Conservation (phyloP, 1,140 invertebrate genomes). For the Procambarus clarkii region DNA sequence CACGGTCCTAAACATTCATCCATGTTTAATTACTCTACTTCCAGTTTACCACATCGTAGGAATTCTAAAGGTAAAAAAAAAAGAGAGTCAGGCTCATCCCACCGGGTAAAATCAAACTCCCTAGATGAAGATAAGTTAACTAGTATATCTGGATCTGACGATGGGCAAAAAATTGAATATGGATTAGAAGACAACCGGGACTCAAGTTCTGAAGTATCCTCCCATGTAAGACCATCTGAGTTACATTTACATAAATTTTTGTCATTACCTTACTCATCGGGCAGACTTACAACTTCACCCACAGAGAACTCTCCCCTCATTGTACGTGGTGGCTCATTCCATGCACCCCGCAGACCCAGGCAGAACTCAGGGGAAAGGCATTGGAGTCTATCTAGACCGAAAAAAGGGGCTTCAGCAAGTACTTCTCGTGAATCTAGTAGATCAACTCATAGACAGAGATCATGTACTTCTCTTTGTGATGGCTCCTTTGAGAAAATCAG, state of each 20-base stretch:
- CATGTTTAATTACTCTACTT: constrained; percentile 50
- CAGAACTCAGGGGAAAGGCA: constrained; percentile 45
- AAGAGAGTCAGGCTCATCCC: constrained; percentile 13
- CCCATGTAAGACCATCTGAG: constrained; percentile 57
- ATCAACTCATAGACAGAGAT: constrained; percentile 33
- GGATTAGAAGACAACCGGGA: constrained; percentile 59
- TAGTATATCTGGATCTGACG: constrained; percentile 54
- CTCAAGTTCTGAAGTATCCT: constrained; percentile 38
- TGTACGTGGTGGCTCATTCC: constrained; percentile 54
- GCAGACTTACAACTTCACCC: constrained; percentile 34
- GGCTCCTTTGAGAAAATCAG: constrained; percentile 25
- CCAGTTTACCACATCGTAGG: constrained; percentile 57
- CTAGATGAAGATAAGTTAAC: constrained; percentile 63
- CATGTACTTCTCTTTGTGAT: constrained; percentile 51
- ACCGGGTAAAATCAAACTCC: constrained; percentile 55
- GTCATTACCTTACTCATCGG: constrained; percentile 48
- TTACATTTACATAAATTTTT: constrained; percentile 51
- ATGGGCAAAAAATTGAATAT: constrained; percentile 55
- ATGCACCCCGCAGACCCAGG: constrained; percentile 34
- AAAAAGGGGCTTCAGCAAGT: constrained; percentile 7
- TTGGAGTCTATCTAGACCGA: constrained; percentile 44
- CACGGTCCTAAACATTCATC: constrained; percentile 23
- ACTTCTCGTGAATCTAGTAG: constrained; percentile 14
- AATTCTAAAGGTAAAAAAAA: constrained; percentile 42
- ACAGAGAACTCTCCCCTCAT: constrained; percentile 29